Conservation (phyloP, 2,113 vertebrate genomes). For the Caranx melampygus region DNA sequence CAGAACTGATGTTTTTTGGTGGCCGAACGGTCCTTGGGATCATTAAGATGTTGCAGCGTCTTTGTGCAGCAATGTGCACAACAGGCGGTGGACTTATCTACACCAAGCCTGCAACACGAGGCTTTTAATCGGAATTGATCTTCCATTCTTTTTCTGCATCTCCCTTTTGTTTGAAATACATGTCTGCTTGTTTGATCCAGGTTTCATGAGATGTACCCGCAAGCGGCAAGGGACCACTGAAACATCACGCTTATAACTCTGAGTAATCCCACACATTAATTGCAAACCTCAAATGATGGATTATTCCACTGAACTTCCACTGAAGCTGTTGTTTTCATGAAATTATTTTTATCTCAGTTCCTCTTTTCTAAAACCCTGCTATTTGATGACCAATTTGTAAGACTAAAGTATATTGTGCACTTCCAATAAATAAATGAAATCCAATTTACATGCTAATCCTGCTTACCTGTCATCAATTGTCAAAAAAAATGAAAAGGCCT, state of each 20-base stretch:
- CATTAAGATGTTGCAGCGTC: slow-evolving; percentile 31
- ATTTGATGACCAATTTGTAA: slow-evolving; percentile 4
- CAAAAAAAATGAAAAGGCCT: background rate
- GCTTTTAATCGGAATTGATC: slow-evolving; percentile 44
- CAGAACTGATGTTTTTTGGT: slow-evolving; percentile 29
- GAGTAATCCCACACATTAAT: slow-evolving; percentile 4
- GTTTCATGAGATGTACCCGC: slow-evolving; percentile 10
- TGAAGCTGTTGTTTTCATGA: slow-evolving; percentile 2
- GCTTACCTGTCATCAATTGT: background rate
- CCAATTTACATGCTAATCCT: background rate
- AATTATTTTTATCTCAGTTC: background rate
- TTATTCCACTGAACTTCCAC: background rate
- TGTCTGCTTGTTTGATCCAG: slow-evolving; percentile 23
- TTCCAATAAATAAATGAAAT: background rate
- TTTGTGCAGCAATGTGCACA: slow-evolving; percentile 37
- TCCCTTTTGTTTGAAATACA: slow-evolving; percentile 1
- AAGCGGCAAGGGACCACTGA: slow-evolving; percentile 1
- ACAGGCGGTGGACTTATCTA: slow-evolving; percentile 10
- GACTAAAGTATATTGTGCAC: background rate
- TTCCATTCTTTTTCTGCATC: slow-evolving; percentile 28
- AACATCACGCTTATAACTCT: slow-evolving; percentile 5
- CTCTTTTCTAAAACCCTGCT: background rate
- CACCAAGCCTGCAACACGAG: slow-evolving; percentile 8
- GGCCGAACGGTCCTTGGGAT: slow-evolving; percentile 32
- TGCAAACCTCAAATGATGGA: background rate